Evolutionary conservation across 2,888 invertebrate species (phyloP).

Genomic region (Aplocera efformata): DNA sequence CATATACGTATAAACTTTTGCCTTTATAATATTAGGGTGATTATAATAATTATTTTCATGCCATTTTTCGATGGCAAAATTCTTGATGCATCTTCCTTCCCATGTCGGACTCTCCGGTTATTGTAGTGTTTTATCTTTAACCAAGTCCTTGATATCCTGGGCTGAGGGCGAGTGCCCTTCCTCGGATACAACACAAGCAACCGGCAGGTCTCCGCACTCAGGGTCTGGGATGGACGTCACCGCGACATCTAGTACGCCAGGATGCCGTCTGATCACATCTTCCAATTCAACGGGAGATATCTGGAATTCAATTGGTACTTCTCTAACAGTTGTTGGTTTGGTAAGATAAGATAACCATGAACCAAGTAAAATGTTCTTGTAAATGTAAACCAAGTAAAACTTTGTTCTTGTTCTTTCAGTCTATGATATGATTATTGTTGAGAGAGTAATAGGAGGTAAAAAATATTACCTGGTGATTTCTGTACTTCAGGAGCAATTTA

Average conservation of each 20-base stretch:
- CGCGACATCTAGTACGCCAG: constrained; percentile 49
- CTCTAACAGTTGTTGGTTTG: neutral
- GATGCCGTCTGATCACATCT: constrained; percentile 44
- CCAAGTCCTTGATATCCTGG: constrained; percentile 49
- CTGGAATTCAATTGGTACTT: constrained; percentile 29
- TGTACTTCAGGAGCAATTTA: constrained; percentile 76
- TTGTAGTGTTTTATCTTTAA: constrained; percentile 46
- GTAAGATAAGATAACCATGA: too few relatives aligned
- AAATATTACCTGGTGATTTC: constrained; percentile 60
- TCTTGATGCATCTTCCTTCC: too few relatives aligned
- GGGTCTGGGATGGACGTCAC: constrained; percentile 46
- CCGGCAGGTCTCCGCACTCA: constrained; percentile 47
- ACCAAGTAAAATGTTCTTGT: too few relatives aligned
- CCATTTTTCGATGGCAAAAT: too few relatives aligned
- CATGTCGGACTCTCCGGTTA: too few relatives aligned
- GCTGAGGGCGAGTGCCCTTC: constrained; percentile 34
- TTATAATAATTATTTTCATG: too few relatives aligned
- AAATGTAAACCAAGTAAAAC: too few relatives aligned
- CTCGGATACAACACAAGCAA: constrained; percentile 46
- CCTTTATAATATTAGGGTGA: too few relatives aligned
- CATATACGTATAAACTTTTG: too few relatives aligned
- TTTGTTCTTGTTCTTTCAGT: too few relatives aligned
- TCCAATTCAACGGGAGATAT: constrained; percentile 53
- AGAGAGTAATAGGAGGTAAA: too few relatives aligned
- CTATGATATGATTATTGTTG: too few relatives aligned